These are phyloP conservation scores for Macroteleia sp. DNA, from an alignment of 2,888 invertebrate species.

Conservation along the genomic window DNA sequence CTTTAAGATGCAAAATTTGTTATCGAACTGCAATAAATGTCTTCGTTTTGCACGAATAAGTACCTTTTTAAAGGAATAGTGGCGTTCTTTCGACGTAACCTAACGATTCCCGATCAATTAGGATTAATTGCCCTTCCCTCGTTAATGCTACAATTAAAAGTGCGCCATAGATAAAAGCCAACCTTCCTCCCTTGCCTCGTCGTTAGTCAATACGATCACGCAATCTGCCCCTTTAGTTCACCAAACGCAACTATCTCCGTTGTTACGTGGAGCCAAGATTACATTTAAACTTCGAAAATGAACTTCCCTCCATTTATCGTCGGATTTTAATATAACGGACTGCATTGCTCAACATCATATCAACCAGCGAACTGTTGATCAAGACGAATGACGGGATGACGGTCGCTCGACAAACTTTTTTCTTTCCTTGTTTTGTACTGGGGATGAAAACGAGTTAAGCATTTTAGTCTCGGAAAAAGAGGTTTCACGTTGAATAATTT, in stretches of 20 bases:
- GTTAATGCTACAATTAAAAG: slow-evolving; percentile 76
- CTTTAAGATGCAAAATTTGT: too few species aligned
- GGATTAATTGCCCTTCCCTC: slow-evolving; percentile 75
- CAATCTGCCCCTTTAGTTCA: slow-evolving; percentile 45
- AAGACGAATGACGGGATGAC: slow-evolving; percentile 27
- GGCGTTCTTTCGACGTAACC: too few species aligned
- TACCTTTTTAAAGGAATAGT: too few species aligned
- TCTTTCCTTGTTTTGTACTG: too few species aligned
- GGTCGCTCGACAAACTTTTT: too few species aligned
- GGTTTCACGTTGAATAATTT: too few species aligned
- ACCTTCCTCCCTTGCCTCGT: not conserved
- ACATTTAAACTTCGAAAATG: slow-evolving; percentile 38
- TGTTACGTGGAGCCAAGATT: slow-evolving; percentile 50
- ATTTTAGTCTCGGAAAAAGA: too few species aligned
- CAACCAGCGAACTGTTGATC: slow-evolving; percentile 16
- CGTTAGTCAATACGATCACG: slow-evolving; percentile 59
- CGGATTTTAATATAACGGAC: slow-evolving; percentile 39
- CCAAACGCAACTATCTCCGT: slow-evolving; percentile 42
- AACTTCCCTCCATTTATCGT: slow-evolving; percentile 41
- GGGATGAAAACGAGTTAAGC: too few species aligned
- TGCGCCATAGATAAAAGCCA: slow-evolving; percentile 58
- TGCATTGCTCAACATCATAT: slow-evolving; percentile 29
- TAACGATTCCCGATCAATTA: slow-evolving; percentile 76
- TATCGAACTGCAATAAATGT: too few species aligned
- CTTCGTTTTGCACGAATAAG: too few species aligned